Percentiles rank a stretch among this genome's conserved stretches.
These are phyloP conservation scores for Calycopis cecrops DNA, from an alignment of 1,140 invertebrate genomes.

Conservation along the genomic window DNA sequence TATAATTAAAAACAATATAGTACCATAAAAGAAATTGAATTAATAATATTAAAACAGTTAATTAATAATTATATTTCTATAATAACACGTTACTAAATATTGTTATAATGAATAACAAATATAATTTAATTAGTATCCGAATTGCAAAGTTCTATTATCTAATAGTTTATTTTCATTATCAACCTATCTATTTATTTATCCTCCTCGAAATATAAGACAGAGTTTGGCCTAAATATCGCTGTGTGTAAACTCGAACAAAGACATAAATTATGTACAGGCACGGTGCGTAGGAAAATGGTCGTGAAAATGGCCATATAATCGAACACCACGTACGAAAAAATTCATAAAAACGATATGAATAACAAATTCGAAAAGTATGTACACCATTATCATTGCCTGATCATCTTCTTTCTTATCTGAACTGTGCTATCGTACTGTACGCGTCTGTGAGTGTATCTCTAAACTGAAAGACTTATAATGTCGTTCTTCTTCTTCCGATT, in stretches of 20 bases:
- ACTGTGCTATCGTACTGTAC: constrained; percentile 4
- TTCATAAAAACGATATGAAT: not conserved
- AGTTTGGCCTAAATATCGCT: constrained; percentile 4
- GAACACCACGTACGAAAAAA: not conserved
- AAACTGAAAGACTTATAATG: constrained; percentile 74
- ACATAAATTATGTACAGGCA: constrained; percentile 14
- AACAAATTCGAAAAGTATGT: constrained; percentile 5
- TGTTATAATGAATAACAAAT: too few relatives aligned
- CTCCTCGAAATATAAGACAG: not conserved
- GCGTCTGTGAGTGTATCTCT: not conserved
- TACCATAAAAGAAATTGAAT: too few relatives aligned
- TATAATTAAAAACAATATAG: too few relatives aligned
- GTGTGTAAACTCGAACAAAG: constrained; percentile 9
- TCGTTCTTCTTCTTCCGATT: constrained; percentile 96
- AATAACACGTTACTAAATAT: too few relatives aligned
- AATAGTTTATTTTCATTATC: too few relatives aligned
- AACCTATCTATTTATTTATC: not conserved
- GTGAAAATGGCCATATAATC: constrained; percentile 2
- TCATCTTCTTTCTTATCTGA: constrained; percentile 8
- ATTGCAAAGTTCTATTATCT: too few relatives aligned
- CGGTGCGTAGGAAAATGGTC: constrained; percentile 10
- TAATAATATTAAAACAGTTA: too few relatives aligned
- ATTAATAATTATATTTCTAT: too few relatives aligned
- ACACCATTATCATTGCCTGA: constrained; percentile 10
- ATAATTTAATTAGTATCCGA: too few relatives aligned